These are phyloP conservation scores for Drosophila kanekoi DNA, from an alignment of 2,888 invertebrate species.

Conservation along the genomic window DNA sequence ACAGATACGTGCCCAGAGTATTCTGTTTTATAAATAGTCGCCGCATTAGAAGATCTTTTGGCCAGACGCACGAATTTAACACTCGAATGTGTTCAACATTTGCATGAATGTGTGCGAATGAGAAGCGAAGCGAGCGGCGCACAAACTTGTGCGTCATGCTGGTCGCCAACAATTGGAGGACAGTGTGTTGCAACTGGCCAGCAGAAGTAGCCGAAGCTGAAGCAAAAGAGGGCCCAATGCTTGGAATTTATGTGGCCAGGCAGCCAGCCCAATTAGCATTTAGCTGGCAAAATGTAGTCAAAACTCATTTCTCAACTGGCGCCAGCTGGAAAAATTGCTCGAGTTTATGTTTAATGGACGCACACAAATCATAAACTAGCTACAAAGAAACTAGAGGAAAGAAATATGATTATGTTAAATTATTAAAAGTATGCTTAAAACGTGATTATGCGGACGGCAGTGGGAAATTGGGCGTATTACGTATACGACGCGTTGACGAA, in stretches of 20 bases:
- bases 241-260: conserved; percentile 43
- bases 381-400: neutral
- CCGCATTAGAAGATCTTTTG: conserved; percentile 67
- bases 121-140: neutral
- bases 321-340: conserved; percentile 51
- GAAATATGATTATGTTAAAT: conserved; percentile 24
- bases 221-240: conserved; percentile 6
- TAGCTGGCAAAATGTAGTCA: conserved; percentile 32
- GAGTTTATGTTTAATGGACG: conserved; percentile 39
- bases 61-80: conserved; percentile 52
- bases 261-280: conserved; percentile 55
- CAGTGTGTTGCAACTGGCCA: conserved; percentile 49
- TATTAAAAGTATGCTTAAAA: conserved; percentile 21
- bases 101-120: conserved; percentile 56
- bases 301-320: conserved; percentile 54
- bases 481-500: conserved; percentile 19
- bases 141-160: conserved; percentile 48
- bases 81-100: conserved; percentile 32
- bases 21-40: conserved; percentile 52
- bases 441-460: conserved; percentile 11
- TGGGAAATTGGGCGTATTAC: conserved; percentile 22
- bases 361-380: conserved; percentile 50
- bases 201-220: neutral
- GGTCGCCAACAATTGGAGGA: conserved; percentile 60
- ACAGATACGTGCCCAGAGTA: conserved; percentile 61